Base-by-base conservation (phyloP, 2,888 invertebrate genomes). In the Drosophila suboccidentalis region DNA sequence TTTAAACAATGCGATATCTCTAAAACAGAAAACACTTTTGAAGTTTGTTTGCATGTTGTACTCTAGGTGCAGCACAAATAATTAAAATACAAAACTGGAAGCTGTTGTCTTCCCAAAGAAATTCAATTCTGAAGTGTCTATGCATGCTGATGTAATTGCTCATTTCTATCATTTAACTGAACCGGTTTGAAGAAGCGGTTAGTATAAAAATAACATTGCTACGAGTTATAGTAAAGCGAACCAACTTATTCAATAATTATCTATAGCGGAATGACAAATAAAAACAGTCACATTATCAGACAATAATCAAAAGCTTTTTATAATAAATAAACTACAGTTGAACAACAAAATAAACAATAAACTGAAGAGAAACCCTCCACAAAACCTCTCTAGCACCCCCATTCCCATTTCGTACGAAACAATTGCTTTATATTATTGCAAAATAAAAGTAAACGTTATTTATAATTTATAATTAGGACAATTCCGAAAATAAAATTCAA, bases 41-140 rank as follows among this genome's bases (percentile, higher is more conserved):
- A 63, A 46, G 32, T 19, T 51, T 59, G 61, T 61, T 65, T 65
- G 58, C 61, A 65, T 17, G 22, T 63, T 22, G 38, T 46, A 22
- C 57, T 15, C 49, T 13, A 50, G 61, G 65, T 71, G 77, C 65
- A 63, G 57, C 49, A 58, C 26, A 38, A 39, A 75, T 57, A 66
- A 65, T 58, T 55, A 32, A 15, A 19, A 22, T 2, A 22, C 1
- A 22, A 60, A 78, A 59, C 60, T 65, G 46, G 44, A 70, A 62
- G 55, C 58, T 58, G 58, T 54, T 79, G 54, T 50, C 22, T 70
- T 26, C 32, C 58, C 22, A 57, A 41, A 61, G 47, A 61, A 51
- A 53, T 53, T 60, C 62, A 55, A 63, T 38, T 55, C 39, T 32
- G 4, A 29, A 54, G 10, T 54, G 8, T 38, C 19, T 62, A 17